A percentile compares a stretch with the other conserved stretches of the same genome.
These are phyloP conservation scores for Anabas testudineus DNA, from an alignment of 2,797 vertebrate species.

Conservation along the genomic window DNA sequence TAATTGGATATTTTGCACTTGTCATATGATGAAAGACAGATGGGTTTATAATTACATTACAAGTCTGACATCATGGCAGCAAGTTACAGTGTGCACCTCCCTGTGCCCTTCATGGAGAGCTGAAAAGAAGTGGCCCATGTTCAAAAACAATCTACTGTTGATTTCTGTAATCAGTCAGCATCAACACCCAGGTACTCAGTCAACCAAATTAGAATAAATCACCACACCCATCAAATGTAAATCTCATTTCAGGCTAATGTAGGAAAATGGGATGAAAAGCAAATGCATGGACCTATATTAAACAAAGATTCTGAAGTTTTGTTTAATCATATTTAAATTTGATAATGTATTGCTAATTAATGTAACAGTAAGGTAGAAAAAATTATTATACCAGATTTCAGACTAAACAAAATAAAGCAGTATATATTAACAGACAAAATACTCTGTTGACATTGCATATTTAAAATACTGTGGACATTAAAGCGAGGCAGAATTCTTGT, in stretches of 20 bases:
- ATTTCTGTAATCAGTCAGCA: constrained; percentile 78
- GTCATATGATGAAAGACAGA: constrained; percentile 99
- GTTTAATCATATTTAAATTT: neutral
- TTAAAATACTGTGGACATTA: too few relatives aligned
- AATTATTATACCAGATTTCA: too few relatives aligned
- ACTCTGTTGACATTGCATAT: too few relatives aligned
- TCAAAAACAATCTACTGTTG: constrained; percentile 81
- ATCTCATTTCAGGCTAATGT: constrained; percentile 34
- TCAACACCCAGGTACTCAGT: constrained; percentile 58
- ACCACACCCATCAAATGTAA: constrained; percentile 50
- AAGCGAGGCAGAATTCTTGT: too few relatives aligned
- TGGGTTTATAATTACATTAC: constrained; percentile 99
- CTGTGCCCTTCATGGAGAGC: constrained; percentile 92
- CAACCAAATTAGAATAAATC: constrained; percentile 74
- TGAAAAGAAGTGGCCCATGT: constrained; percentile 70
- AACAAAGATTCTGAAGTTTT: neutral
- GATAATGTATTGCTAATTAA: neutral
- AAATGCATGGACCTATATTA: neutral
- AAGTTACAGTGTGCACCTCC: constrained; percentile 77
- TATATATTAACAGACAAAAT: too few relatives aligned
- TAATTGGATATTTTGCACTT: constrained; percentile 99
- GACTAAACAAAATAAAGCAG: too few relatives aligned
- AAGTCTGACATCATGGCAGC: constrained; percentile 91
- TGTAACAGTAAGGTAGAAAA: neutral
- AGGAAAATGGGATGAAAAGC: constrained; percentile 25